These are phyloP conservation scores for Zonotrichia leucophrys DNA, from an alignment of 2,113 vertebrate genomes.

Conservation along the genomic window DNA sequence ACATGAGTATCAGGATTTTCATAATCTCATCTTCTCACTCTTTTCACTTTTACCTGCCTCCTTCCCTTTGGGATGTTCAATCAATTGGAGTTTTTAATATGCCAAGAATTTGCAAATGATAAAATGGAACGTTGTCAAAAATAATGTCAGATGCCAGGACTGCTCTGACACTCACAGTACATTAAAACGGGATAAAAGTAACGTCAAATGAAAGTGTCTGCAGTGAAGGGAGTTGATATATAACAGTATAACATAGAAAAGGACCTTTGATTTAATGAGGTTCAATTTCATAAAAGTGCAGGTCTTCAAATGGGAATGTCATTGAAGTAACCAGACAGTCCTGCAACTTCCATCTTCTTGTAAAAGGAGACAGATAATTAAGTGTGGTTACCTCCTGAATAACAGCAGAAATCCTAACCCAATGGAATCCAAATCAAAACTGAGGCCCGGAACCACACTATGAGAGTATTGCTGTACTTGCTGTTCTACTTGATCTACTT, in stretches of 20 bases:
- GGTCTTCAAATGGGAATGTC: constrained; percentile 27
- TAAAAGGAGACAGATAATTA: constrained; percentile 22
- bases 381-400: neutral
- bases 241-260: neutral
- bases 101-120: constrained; percentile 6
- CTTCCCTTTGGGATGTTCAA: neutral
- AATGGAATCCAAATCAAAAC: neutral
- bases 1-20: neutral
- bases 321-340: neutral
- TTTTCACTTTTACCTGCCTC: neutral
- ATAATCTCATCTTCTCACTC: neutral
- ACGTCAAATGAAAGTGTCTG: neutral
- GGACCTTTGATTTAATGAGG: constrained; percentile 43
- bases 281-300: constrained; percentile 22
- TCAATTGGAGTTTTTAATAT: neutral
- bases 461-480: neutral
- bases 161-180: neutral
- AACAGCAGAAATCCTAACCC: neutral
- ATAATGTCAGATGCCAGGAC: neutral
- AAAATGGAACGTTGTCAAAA: constrained; percentile 15
- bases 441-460: neutral
- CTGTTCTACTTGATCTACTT: neutral
- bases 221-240: neutral
- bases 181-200: constrained; percentile 12
- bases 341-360: neutral